Percentiles rank a stretch among this genome's conserved stretches.
Conservation (phyloP, 1,140 invertebrate genomes). For the Carcinoscorpius rotundicauda region DNA sequence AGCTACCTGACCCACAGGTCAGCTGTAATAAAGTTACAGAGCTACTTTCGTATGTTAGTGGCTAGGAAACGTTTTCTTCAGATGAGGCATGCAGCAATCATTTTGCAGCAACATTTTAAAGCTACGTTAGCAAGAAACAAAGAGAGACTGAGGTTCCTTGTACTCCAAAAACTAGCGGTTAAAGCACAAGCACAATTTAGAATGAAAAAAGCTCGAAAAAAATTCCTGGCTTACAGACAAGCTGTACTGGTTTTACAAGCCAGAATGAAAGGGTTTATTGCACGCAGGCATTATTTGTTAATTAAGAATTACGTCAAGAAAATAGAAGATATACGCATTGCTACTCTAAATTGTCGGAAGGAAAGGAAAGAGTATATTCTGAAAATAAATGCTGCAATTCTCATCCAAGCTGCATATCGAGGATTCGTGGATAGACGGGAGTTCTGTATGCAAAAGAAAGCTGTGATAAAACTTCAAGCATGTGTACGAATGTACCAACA, state of each 20-base stretch:
- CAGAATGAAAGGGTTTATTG: neutral
- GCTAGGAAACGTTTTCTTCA: constrained; percentile 8
- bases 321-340: too few species aligned
- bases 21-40: constrained; percentile 24
- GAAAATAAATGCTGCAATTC: constrained; percentile 3
- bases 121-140: neutral
- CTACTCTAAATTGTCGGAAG: too few species aligned
- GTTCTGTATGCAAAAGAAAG: neutral
- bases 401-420: constrained; percentile 6
- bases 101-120: neutral
- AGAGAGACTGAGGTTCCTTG: neutral
- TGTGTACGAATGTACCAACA: neutral
- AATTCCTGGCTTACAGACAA: neutral
- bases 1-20: constrained; percentile 8
- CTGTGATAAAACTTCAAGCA: constrained; percentile 1
- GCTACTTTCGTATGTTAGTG: constrained; percentile 13
- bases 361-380: constrained; percentile 4
- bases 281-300: neutral
- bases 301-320: too few species aligned
- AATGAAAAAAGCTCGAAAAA: neutral
- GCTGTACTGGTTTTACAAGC: neutral
- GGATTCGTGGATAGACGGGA: neutral
- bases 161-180: neutral
- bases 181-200: neutral
- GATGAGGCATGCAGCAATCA: constrained; percentile 11